phyloP scores from a whole-genome alignment of 2,113 vertebrate species.

The Xiphias gladius region DNA sequence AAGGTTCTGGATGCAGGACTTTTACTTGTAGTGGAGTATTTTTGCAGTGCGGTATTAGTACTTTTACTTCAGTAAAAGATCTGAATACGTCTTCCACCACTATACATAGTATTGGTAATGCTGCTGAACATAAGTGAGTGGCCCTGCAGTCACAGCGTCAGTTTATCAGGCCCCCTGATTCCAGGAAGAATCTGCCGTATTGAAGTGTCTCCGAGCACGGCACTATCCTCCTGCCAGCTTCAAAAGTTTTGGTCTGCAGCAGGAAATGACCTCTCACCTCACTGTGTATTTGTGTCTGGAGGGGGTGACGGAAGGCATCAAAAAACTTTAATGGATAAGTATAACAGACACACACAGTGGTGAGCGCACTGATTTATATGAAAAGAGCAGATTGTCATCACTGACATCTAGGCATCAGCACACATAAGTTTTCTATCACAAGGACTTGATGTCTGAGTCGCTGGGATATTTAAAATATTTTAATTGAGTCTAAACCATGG shows the following conservation, averaged over 20 bases:
- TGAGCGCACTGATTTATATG: neutral
- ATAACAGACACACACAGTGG: neutral
- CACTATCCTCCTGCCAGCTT: neutral
- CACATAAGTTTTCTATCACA: neutral
- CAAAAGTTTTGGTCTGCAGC: neutral
- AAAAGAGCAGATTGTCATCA: too few species aligned
- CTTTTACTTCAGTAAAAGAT: too few species aligned
- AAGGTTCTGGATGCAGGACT: too few species aligned
- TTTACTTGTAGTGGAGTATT: too few species aligned
- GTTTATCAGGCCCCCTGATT: neutral
- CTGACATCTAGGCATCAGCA: neutral
- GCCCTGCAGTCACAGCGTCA: neutral
- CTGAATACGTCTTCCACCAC: too few species aligned
- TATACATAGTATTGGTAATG: slow-evolving; percentile 21
- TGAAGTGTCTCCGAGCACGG: neutral
- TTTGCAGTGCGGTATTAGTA: too few species aligned
- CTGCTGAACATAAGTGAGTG: slow-evolving; percentile 4
- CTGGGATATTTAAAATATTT: neutral
- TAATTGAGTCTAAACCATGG: neutral
- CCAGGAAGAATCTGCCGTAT: neutral
- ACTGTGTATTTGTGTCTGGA: neutral
- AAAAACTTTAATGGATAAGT: neutral
- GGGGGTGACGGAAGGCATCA: too few species aligned
- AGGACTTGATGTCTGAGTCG: neutral
- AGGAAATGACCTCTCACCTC: slow-evolving; percentile 7